Evolutionary conservation across 1,140 invertebrate genomes (phyloP), one percentile per base, ranked within the genome.

Genomic region (Eumeta japonica): DNA sequence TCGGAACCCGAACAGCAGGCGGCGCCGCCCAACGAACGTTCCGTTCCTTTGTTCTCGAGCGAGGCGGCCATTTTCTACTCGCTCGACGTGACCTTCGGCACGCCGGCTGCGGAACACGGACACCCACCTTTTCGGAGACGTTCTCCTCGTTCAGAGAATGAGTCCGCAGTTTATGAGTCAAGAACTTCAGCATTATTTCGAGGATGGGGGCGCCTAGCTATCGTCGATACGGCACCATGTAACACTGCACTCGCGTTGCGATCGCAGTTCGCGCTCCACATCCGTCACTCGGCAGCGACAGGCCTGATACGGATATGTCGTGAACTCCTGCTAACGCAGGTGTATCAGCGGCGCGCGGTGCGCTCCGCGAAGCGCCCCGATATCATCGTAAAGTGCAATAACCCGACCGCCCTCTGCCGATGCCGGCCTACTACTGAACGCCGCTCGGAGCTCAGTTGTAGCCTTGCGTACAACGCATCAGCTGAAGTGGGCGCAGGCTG

Each of bases 81-180:
- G 55, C n/a, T n/a, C 66, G 56, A 54, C 56, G 58, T 68, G 68
- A 73, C 72, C 68, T 73, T 72, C 71, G 58, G 38, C 20, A 35
- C 29, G 55, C 58, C 51, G 54, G 56, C 48, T 46, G 51, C 49
- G 52, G 53, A 55, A 45, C n/a, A n/a, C n/a, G n/a, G n/a, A 67
- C 58, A 68, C 75, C 63, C 64, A 80, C 80, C 80, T 82, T 83
- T 55, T 80, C 79, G 59, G 81, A 77, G 57, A 75, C 81, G 79
- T 71, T 79, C 76, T 87, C 85, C 78, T 88, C 86, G 81, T 87
- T 87, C 73, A 88, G 81, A 62, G 85, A 86, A 76, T 88, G 86
- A 63, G 83, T 85, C 73, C 83, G 81, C 62, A 88, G 76, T 79
- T 88, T 88, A 73, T 87, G 83, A 60, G 86, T 87, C 62, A 88